These are phyloP conservation scores for Leptopilina syphax DNA, from an alignment of 2,888 invertebrate species.

Conservation along the genomic window DNA sequence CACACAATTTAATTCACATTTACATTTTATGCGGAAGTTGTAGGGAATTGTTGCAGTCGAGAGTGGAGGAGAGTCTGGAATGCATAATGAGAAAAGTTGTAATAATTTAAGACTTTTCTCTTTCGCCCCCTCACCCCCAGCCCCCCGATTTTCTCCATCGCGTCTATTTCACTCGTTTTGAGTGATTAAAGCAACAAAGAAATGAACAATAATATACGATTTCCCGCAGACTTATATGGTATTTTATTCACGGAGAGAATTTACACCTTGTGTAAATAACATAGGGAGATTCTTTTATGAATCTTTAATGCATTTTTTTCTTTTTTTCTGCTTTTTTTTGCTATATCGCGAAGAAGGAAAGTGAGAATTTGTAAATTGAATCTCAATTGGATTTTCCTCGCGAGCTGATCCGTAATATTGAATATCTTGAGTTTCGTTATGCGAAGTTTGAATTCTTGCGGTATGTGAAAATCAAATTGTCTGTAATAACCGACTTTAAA, in stretches of 20 bases:
- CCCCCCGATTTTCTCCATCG: neutral
- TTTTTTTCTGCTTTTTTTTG: neutral
- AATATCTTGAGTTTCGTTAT: slow-evolving; percentile 24
- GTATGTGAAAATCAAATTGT: neutral
- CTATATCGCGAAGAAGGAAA: neutral
- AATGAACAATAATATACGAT: neutral
- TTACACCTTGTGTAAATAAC: slow-evolving; percentile 6
- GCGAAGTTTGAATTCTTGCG: neutral
- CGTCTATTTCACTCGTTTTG: slow-evolving; percentile 36
- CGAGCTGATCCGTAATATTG: slow-evolving; percentile 26
- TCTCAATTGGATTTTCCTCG: slow-evolving; percentile 43
- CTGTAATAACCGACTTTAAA: neutral
- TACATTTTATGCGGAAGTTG: slow-evolving; percentile 31
- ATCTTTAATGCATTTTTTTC: slow-evolving; percentile 46
- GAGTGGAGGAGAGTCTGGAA: slow-evolving; percentile 40
- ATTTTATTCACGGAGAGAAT: neutral
- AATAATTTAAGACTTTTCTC: slow-evolving; percentile 49
- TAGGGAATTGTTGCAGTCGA: slow-evolving; percentile 20
- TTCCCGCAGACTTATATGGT: neutral
- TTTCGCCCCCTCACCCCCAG: neutral
- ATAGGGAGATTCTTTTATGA: slow-evolving; percentile 51
- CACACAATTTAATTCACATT: slow-evolving; percentile 15
- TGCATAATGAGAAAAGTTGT: slow-evolving; percentile 67
- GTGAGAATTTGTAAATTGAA: slow-evolving; percentile 53
- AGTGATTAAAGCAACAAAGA: slow-evolving; percentile 47